Evolutionary conservation across 2,888 invertebrate genomes (phyloP).

Genomic region (Anthophora plumipes): DNA sequence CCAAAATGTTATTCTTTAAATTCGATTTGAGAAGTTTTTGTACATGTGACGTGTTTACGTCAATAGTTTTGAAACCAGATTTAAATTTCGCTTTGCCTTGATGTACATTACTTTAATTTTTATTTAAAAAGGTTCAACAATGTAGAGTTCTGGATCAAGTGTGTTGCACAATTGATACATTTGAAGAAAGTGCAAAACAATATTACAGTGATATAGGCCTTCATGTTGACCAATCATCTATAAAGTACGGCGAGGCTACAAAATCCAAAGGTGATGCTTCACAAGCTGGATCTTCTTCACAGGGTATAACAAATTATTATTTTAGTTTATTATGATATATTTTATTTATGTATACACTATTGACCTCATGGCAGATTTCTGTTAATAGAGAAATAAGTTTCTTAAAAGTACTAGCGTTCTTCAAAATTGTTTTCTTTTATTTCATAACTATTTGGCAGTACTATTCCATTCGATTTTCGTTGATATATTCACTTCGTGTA

Average conservation of each 20-base stretch:
- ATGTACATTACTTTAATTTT: neutral
- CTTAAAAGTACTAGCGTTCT: no score
- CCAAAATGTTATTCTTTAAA: no score
- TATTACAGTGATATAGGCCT: neutral
- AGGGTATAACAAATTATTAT: constrained; percentile 1
- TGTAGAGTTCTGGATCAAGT: constrained; percentile 37
- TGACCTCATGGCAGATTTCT: no score
- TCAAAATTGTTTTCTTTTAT: no score
- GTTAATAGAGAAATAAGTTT: no score
- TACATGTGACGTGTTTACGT: neutral
- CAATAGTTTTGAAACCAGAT: neutral
- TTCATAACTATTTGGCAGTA: no score
- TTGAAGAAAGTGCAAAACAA: neutral
- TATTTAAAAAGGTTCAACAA: neutral
- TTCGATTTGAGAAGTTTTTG: no score
- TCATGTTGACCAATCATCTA: neutral
- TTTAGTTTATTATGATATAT: neutral
- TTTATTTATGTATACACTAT: no score
- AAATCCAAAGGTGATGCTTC: neutral
- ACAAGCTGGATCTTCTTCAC: neutral
- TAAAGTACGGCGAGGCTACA: neutral
- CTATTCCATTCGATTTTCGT: no score
- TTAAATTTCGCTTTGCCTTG: no score
- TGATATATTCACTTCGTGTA: no score
- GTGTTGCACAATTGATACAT: constrained; percentile 23